Base-by-base conservation (phyloP, 2,113 vertebrate species). In the Ariopsis seemanni region DNA sequence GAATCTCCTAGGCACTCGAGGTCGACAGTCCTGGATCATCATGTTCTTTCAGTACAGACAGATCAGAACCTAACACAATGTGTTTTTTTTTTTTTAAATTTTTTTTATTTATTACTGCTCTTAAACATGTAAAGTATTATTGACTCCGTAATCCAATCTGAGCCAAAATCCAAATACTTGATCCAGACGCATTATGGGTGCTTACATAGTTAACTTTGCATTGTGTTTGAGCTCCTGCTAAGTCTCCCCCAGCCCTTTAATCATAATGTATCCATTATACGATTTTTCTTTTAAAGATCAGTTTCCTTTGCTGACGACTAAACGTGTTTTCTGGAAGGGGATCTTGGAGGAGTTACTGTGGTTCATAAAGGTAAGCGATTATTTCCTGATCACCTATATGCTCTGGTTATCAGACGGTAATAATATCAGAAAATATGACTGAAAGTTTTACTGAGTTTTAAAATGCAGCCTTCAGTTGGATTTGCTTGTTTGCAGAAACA, bases 331-430 rank as follows among this genome's bases (percentile, higher is more conserved):
- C 93, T 99, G 98, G 97, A 99, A 96, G 91, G 98, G 96, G 53
- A 97, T 99, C 78, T 92, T 99, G 86, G 97, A 99, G 92, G 98
- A 99, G 91, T 87, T 99, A 90, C 93, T 99, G 84, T 99, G 98
- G 98, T 99, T 99, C 93, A 97, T 99, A 86, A 98, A 98, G 96
- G 98, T 99, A 93, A 84, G 84, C 20, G 25, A 78, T 72, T 14
- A 71, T 34, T 42, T 74, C 27, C 18, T 34, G 7, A n/a, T 55
- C 25, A 27, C 50, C 53, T 3, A 5, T 30, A 18, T 80, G 25
- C 14, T n/a, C 7, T n/a, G 20, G 10, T 77, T 55, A 11, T 12
- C 12, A 55, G 10, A 15, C 2, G 6, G 2, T 50, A 55, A 15
- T 55, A 12, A 53, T 53, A 74, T 48, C 8, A 22, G 15, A 42